Conservation (phyloP, 2,888 invertebrate species). For the Panorpa germanica region DNA sequence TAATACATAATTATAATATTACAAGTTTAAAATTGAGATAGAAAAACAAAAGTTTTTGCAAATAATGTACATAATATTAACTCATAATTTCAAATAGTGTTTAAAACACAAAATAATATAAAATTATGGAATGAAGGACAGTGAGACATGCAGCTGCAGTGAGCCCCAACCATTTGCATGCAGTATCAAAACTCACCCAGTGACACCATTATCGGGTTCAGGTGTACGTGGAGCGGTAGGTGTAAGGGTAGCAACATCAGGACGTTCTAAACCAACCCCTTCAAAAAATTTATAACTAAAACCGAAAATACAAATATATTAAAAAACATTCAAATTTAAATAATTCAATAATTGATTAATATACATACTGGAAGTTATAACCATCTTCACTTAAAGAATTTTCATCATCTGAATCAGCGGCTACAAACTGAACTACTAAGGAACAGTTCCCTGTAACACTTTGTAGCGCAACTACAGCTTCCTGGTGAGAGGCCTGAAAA, state of each 20-base stretch:
- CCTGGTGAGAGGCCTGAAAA: conserved; percentile 48
- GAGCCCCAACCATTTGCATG: neutral
- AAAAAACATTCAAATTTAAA: conserved; percentile 5
- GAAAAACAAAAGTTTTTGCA: no score
- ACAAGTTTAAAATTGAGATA: no score
- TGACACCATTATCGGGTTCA: conserved; percentile 25
- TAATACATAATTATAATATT: no score
- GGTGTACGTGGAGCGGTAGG: conserved; percentile 48
- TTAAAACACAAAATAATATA: no score
- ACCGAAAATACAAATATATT: conserved; percentile 1
- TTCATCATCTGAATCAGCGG: conserved; percentile 46
- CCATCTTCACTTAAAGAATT: conserved; percentile 38
- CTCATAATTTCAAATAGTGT: no score
- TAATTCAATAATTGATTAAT: conserved; percentile 1
- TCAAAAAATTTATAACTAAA: conserved; percentile 3
- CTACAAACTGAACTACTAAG: conserved; percentile 59
- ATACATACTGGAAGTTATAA: conserved; percentile 26
- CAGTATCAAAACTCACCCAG: conserved; percentile 18
- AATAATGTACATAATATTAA: no score
- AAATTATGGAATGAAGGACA: no score
- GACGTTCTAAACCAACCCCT: no score
- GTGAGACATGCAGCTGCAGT: no score
- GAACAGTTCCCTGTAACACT: conserved; percentile 59
- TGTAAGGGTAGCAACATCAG: conserved; percentile 30
- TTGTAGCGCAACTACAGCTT: conserved; percentile 62